Evolutionary conservation across 1,140 invertebrate genomes (phyloP), one percentile per base, ranked within the genome.

Genomic region (Anoplolepis gracilipes): DNA sequence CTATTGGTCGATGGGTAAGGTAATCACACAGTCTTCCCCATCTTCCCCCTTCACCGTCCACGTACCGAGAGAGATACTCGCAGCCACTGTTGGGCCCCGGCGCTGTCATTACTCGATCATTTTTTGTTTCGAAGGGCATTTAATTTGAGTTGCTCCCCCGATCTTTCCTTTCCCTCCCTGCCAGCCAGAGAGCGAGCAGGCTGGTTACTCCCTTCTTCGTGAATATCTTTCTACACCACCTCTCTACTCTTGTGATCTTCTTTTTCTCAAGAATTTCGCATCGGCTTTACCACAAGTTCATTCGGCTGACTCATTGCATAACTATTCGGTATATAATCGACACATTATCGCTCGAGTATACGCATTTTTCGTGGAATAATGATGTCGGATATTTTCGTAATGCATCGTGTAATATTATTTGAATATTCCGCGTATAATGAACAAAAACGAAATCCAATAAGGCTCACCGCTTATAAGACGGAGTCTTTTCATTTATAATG

Each of bases 1-100:
- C 90, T 90, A 93, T 93, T 93, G 92, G 92, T 92, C 87, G 85
- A 88, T 86, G 87, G 87, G 79, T 92, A 92, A 93, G 87, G 79
- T 92, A 92, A 93, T 92, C 89, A 91, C 88, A 92, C 87, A 88
- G 89, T 89, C 46, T 49, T 81, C 87, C 33, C 67, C 88, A 16
- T 87, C 65, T 70, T 79, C 36, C 5, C n/a, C 67, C 67, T 57
- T 59, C 84, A 42, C 42, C 65, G 39, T 67, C 53, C 81, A 59
- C 67, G 57, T 76, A 73, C 73, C 79, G 61, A 87, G 75, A 86
- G 73, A 88, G 67, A 90, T 88, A 91, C 81, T 90, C 55, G 11
- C 65, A 88, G 85, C 90, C 87, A 90, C 88, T 76, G 84, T 84
- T 73, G 73, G 59, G 53, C 49, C 73, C 77, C 81, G 76, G 61